Conservation (phyloP, 2,113 vertebrate genomes). For the Protobothrops mucrosquamatus region DNA sequence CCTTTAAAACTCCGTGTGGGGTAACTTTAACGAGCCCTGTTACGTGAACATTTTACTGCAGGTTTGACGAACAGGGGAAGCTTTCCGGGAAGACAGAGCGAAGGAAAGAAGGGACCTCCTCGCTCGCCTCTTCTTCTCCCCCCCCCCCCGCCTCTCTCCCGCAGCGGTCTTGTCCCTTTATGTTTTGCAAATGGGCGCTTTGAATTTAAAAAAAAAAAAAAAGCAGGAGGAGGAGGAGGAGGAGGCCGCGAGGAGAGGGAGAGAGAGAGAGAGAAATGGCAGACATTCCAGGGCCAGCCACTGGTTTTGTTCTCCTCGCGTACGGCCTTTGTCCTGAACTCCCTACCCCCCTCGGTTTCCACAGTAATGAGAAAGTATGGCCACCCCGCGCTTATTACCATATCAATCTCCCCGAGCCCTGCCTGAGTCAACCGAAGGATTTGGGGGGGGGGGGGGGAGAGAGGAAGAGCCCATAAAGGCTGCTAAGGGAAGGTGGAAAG, state of each 20-base stretch:
- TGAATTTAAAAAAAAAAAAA: background rate
- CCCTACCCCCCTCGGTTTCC: slow-evolving; percentile 25
- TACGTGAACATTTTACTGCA: background rate
- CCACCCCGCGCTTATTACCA: slow-evolving; percentile 27
- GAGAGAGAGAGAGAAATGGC: background rate
- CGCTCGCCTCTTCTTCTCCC: background rate
- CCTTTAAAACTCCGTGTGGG: slow-evolving; percentile 10
- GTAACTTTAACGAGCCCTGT: slow-evolving; percentile 25
- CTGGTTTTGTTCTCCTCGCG: slow-evolving; percentile 21
- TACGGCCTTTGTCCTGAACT: slow-evolving; percentile 34
- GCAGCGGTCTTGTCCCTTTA: slow-evolving; percentile 4
- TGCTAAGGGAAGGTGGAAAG: background rate
- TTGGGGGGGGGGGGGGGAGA: no score
- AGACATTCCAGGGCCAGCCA: slow-evolving; percentile 24
- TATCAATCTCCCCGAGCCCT: slow-evolving; percentile 19
- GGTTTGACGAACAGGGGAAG: background rate
- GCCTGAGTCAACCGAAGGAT: slow-evolving; percentile 7
- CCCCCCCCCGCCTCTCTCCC: background rate
- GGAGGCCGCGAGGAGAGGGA: background rate
- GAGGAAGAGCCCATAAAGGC: background rate
- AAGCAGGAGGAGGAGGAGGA: background rate
- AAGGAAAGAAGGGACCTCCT: background rate
- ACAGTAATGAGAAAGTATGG: slow-evolving; percentile 38
- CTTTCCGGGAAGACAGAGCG: background rate
- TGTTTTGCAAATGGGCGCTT: background rate